Conservation (phyloP, 2,888 invertebrate species). For the Margaritifera margaritifera region DNA sequence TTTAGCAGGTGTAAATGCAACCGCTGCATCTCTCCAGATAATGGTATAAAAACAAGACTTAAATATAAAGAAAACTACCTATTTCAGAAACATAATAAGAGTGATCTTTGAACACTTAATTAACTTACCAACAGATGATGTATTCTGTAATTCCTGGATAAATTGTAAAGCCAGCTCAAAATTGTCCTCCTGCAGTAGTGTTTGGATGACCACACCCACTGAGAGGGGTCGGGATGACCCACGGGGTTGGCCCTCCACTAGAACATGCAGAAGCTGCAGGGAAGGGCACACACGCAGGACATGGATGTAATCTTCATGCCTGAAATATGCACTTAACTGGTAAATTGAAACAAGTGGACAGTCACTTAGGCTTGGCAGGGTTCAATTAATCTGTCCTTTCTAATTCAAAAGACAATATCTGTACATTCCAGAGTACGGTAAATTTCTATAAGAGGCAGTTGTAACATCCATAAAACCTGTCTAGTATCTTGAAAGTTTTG, state of each 20-base stretch:
- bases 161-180: slow-evolving; percentile 46
- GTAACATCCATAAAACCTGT: too few species aligned
- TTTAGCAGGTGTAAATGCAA: too few species aligned
- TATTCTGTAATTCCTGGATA: slow-evolving; percentile 47
- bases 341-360: too few species aligned
- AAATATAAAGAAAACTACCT: not conserved
- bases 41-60: not conserved
- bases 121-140: slow-evolving; percentile 32
- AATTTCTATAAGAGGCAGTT: too few species aligned
- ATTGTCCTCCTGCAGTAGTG: slow-evolving; percentile 41
- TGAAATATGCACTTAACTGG: slow-evolving; percentile 19
- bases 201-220: slow-evolving; percentile 37
- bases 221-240: slow-evolving; percentile 30
- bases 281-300: slow-evolving; percentile 55
- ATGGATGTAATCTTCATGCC: slow-evolving; percentile 41
- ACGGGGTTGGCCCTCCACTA: slow-evolving; percentile 43
- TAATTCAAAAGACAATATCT: too few species aligned
- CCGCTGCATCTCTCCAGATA: not conserved
- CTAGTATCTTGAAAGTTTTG: too few species aligned
- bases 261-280: slow-evolving; percentile 53
- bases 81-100: too few species aligned
- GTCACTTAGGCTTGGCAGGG: too few species aligned
- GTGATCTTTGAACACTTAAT: not conserved
- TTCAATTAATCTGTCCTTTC: too few species aligned
- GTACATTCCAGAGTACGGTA: too few species aligned